Evolutionary conservation across 2,797 vertebrate genomes (phyloP), one percentile per base, ranked within the genome.

Genomic region (Buceros bicornis): DNA sequence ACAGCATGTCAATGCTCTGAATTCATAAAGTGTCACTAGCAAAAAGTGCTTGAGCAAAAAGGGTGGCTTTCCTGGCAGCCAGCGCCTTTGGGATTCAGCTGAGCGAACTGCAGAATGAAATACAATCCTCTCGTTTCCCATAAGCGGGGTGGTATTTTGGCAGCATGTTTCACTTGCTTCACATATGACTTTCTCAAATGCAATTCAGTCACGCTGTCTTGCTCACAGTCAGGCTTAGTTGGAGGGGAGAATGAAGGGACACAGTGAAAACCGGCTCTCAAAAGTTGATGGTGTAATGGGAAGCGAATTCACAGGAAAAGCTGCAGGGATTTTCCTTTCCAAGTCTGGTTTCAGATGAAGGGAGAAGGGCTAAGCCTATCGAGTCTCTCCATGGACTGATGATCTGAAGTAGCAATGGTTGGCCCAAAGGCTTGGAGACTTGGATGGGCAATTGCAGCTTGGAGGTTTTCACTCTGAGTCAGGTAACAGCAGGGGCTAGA

Each of bases 21-120:
- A 35, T 77, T 74, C 66, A 53, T 92, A 67, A 67, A 70, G 40
- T 47, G 53, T 94, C 67, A 33, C 48, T 57, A 65, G 57, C 42
- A 77, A 64, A 48, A 89, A 51, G 51, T 40, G 85, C 70, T 73
- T 62, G 66, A 89, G 73, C 78, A 70, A 45, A 78, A 62, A 54
- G 10, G 6, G 21, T 53, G 48, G 48, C 61, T 87, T 85, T 92
- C 67, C 67, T 57, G 81, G 74, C 72, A 94, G 79, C 11, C 64
- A 33, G 60, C 35, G 56, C 82, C 88, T 77, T 92, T 73, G 67
- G 71, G 62, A 69, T 77, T 95, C 74, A 89, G 81, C 78, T 76
- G 83, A 42, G 80, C 6, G 77, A 73, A 33, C 54, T 77, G 45
- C 62, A 57, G 17, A 60, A 54, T 71, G 83, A 93, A 96, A 96